A percentile compares a stretch with the other conserved stretches of the same genome.
Conservation (phyloP, 2,888 invertebrate genomes). For the Helobdella robusta region DNA sequence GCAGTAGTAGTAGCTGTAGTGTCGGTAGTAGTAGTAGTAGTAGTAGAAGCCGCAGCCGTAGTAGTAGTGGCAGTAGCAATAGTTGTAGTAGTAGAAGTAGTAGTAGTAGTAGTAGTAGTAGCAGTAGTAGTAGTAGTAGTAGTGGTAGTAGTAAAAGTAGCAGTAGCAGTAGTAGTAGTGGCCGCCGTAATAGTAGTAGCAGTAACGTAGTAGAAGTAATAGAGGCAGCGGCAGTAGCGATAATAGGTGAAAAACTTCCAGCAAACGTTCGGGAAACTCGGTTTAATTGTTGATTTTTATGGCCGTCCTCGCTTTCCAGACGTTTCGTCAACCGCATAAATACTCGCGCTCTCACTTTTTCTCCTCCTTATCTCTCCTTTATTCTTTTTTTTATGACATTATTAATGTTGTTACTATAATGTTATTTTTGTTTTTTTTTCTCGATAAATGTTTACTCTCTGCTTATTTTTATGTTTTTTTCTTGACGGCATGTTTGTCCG, state of each 20-base stretch:
- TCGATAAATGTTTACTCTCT: no score
- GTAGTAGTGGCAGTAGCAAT: constrained; percentile 3
- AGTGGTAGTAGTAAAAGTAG: not conserved
- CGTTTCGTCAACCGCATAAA: no score
- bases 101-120: constrained; percentile 4
- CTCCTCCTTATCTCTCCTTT: no score
- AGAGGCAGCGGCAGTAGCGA: constrained; percentile 1
- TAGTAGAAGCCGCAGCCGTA: not conserved
- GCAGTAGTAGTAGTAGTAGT: constrained; percentile 1
- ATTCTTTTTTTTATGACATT: no score
- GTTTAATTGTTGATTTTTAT: no score
- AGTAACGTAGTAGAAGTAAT: not conserved
- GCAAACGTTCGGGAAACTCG: no score
- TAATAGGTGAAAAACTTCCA: not conserved
- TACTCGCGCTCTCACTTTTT: no score
- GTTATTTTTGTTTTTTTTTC: no score
- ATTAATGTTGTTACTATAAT: no score
- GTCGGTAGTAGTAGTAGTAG: constrained; percentile 3
- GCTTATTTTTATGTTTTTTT: no score
- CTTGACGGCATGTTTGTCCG: no score
- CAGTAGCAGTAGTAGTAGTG: constrained; percentile 4
- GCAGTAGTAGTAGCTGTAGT: not conserved
- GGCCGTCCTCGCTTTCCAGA: no score
- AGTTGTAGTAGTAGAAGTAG: not conserved
- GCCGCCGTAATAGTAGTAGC: not conserved